These are phyloP conservation scores for Lynx canadensis DNA, from an alignment of 2,113 vertebrate genomes.

Conservation along the genomic window DNA sequence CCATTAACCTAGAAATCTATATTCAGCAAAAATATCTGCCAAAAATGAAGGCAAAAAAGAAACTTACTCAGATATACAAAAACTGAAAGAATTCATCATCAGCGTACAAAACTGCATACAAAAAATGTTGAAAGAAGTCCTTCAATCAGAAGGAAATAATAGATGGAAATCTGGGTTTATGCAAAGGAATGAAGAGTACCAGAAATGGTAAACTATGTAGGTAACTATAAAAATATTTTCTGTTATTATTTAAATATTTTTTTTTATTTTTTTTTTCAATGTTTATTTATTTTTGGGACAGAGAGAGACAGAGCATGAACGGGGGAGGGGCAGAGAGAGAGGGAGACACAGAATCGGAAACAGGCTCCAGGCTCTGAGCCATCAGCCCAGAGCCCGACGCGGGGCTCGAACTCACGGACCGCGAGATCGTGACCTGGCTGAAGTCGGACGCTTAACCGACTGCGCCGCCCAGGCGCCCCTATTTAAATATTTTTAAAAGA, in stretches of 20 bases:
- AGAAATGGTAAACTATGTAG: not conserved
- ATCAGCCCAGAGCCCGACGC: no score
- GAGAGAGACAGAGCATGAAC: no score
- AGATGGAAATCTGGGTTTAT: not conserved
- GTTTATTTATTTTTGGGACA: no score
- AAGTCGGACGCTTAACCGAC: no score
- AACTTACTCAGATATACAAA: not conserved
- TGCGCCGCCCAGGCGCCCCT: no score
- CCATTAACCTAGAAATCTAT: not conserved
- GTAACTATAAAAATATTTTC: not conserved
- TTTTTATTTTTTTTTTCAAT: no score
- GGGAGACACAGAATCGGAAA: no score
- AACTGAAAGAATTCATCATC: not conserved
- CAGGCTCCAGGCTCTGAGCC: no score
- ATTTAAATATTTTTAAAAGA: not conserved
- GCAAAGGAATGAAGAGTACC: not conserved
- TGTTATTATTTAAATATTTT: not conserved
- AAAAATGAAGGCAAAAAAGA: not conserved
- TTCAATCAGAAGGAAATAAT: conserved; percentile 2
- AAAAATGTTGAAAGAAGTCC: conserved; percentile 14
- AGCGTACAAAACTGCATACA: not conserved
- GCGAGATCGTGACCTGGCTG: no score
- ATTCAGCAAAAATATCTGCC: not conserved
- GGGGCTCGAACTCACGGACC: no score
- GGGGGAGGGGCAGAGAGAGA: no score